These are phyloP conservation scores for Gobio occitaniae DNA, from an alignment of 2,797 vertebrate species.

Conservation along the genomic window DNA sequence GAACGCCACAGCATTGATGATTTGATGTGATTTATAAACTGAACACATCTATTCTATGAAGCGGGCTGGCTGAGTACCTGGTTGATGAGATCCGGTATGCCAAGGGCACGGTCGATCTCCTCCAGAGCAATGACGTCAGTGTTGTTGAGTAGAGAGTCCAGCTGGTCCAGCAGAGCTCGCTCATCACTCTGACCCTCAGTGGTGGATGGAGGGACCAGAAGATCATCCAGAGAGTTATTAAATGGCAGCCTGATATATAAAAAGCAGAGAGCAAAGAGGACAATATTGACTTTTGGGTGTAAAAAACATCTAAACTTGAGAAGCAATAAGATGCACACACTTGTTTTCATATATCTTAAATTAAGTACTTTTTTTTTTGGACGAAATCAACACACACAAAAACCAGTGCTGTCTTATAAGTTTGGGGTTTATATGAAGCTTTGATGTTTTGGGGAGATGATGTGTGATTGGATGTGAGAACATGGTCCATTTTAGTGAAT, in stretches of 20 bases:
- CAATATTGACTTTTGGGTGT: neutral
- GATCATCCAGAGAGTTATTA: slow-evolving; percentile 88
- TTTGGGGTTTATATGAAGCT: no score
- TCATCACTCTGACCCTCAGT: slow-evolving; percentile 92
- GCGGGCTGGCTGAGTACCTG: slow-evolving; percentile 70
- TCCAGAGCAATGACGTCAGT: slow-evolving; percentile 92
- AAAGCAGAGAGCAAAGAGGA: neutral
- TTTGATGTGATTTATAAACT: neutral
- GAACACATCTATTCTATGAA: neutral
- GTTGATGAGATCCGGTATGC: slow-evolving; percentile 97
- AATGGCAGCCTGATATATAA: slow-evolving; percentile 82
- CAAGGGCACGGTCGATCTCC: slow-evolving; percentile 95
- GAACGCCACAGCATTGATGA: neutral
- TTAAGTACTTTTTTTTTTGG: neutral
- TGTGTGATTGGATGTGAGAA: neutral
- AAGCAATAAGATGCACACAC: neutral
- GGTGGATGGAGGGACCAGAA: slow-evolving; percentile 85
- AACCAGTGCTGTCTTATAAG: no score
- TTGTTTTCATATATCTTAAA: neutral
- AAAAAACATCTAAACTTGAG: neutral
- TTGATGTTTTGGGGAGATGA: neutral
- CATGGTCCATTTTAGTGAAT: neutral
- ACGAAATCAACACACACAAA: no score
- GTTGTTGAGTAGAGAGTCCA: slow-evolving; percentile 93
- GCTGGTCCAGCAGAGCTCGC: slow-evolving; percentile 90